Evolutionary conservation across 2,888 invertebrate species (phyloP).

Genomic region (Pollenia amentaria): DNA sequence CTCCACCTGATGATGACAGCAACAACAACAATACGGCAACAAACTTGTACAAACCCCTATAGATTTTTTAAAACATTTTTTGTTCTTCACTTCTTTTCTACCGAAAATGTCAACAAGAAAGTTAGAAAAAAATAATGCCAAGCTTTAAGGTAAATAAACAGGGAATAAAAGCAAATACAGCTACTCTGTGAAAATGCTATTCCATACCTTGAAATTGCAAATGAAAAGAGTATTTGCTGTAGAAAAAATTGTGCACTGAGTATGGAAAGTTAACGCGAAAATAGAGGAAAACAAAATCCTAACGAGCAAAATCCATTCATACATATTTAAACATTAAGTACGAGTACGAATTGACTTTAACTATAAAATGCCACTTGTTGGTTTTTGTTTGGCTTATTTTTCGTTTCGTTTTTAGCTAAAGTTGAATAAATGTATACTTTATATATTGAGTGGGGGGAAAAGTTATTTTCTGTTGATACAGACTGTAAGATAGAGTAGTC

Average conservation of each 20-base stretch:
- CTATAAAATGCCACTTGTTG: constrained; percentile 63
- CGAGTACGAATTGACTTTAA: constrained; percentile 17
- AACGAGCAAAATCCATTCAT: constrained; percentile 23
- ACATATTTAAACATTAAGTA: constrained; percentile 33
- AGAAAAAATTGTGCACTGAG: constrained; percentile 11
- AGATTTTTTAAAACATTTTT: constrained; percentile 15
- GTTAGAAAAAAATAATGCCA: constrained; percentile 21
- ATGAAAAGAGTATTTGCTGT: constrained; percentile 1
- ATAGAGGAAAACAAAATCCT: constrained; percentile 6
- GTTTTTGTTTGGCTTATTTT: constrained; percentile 41
- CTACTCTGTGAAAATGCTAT: constrained; percentile 10
- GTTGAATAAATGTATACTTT: background rate
- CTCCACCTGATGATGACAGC: constrained; percentile 51
- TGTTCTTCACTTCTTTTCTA: constrained; percentile 4
- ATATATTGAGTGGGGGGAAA: background rate
- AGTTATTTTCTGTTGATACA: background rate
- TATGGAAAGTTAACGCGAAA: constrained; percentile 33
- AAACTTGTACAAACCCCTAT: constrained; percentile 45
- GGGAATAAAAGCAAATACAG: constrained; percentile 41
- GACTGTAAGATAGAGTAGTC: too few relatives aligned
- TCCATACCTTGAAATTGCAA: constrained; percentile 1
- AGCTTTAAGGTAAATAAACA: constrained; percentile 56
- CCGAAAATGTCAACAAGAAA: constrained; percentile 58
- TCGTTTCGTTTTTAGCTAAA: background rate
- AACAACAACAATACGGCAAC: background rate